Conservation (phyloP, 2,113 vertebrate genomes). For the Romanogobio albipinnatus region DNA sequence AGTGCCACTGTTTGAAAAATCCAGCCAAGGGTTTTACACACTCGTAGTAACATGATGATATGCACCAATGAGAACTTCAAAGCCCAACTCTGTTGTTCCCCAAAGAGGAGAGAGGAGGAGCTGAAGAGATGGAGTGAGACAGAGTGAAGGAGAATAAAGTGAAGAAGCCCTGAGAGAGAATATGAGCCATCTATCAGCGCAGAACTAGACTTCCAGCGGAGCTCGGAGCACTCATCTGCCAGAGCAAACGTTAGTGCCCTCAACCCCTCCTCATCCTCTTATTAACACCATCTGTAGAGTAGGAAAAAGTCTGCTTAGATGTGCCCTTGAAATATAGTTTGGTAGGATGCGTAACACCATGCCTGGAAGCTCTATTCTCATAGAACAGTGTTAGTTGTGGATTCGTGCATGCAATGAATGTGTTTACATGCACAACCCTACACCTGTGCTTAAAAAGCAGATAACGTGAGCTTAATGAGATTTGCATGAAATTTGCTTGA, state of each 20-base stretch:
- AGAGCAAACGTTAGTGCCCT: constrained; percentile 24
- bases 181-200: constrained; percentile 65
- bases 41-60: constrained; percentile 29
- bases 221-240: constrained; percentile 35
- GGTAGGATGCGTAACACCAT: background rate
- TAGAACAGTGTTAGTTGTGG: background rate
- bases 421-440: background rate
- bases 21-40: constrained; percentile 2
- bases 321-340: background rate
- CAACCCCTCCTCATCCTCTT: background rate
- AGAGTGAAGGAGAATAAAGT: constrained; percentile 56
- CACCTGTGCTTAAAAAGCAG: background rate
- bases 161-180: constrained; percentile 56
- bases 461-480: background rate
- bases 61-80: constrained; percentile 45
- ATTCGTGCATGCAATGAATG: background rate
- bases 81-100: constrained; percentile 51
- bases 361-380: background rate
- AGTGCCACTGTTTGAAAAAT: background rate
- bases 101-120: constrained; percentile 52
- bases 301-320: background rate
- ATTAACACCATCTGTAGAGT: background rate
- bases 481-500: background rate
- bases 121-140: constrained; percentile 4
- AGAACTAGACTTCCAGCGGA: constrained; percentile 61